phyloP scores from a whole-genome alignment of 2,888 invertebrate genomes.

The Campoletis raptor region DNA sequence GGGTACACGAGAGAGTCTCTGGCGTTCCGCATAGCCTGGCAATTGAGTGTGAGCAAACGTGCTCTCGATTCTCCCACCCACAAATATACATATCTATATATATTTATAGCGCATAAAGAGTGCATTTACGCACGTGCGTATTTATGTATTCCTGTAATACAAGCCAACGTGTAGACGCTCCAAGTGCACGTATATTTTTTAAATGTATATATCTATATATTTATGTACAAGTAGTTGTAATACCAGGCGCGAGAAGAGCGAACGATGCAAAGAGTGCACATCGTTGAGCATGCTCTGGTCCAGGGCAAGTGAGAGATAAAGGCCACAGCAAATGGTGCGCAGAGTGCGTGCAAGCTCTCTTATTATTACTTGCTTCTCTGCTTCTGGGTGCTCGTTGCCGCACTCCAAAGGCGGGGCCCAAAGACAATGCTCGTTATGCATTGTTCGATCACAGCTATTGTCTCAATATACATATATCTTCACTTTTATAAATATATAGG shows the following conservation, averaged over 20 bases:
- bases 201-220: conserved; percentile 2
- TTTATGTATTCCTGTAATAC: conserved; percentile 41
- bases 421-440: conserved; percentile 83
- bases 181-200: conserved; percentile 12
- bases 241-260: conserved; percentile 46
- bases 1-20: conserved; percentile 30
- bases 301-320: conserved; percentile 77
- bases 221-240: conserved; percentile 6
- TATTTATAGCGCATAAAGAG: conserved; percentile 33
- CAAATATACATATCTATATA: conserved; percentile 6
- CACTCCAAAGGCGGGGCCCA: conserved; percentile 77
- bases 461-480: conserved; percentile 14
- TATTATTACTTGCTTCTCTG: conserved; percentile 54
- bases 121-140: conserved; percentile 63
- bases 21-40: conserved; percentile 54
- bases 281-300: conserved; percentile 48
- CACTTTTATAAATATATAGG: conserved; percentile 59
- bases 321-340: conserved; percentile 66
- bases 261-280: conserved; percentile 57
- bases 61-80: conserved; percentile 39
- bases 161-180: conserved; percentile 37
- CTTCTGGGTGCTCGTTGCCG: conserved; percentile 54
- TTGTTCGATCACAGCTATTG: conserved; percentile 74
- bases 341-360: conserved; percentile 55
- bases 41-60: conserved; percentile 58